Percentiles rank a stretch among this genome's conserved stretches.
Evolutionary conservation across 1,140 invertebrate species (phyloP).

Genomic region (Diachasmimorpha longicaudata): DNA sequence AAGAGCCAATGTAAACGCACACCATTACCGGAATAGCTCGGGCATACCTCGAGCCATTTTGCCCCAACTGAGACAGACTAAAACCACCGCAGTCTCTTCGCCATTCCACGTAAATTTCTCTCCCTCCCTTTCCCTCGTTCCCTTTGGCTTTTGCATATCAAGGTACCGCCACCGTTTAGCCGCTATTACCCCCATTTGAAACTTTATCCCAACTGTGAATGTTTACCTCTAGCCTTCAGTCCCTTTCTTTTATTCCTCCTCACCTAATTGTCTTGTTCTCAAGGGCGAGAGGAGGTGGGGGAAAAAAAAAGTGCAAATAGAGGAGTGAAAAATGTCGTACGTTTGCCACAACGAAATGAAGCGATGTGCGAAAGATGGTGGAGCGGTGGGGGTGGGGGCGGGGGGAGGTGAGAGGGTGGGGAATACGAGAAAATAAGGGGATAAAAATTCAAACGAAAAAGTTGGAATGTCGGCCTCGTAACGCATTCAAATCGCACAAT

Average conservation of each 20-base stretch:
- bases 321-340: conserved; percentile 1
- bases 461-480: conserved; percentile 41
- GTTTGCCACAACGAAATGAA: background rate
- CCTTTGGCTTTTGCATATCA: conserved; percentile 44
- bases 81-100: conserved; percentile 10
- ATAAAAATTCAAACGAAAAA: conserved; percentile 16
- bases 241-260: background rate
- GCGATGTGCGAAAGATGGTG: background rate
- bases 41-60: conserved; percentile 15
- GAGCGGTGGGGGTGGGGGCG: too few relatives aligned
- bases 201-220: conserved; percentile 11
- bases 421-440: conserved; percentile 6
- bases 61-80: conserved; percentile 5
- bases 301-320: background rate
- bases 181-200: conserved; percentile 33
- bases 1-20: conserved; percentile 37
- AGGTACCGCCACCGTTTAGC: conserved; percentile 42
- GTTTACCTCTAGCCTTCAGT: background rate
- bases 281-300: background rate
- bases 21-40: conserved; percentile 39
- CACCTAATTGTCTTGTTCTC: conserved; percentile 21
- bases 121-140: too few relatives aligned
- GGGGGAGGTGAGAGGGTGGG: too few relatives aligned
- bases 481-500: conserved; percentile 52
- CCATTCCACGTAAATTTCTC: conserved; percentile 33